These are phyloP conservation scores for Drosophila meridionalis DNA, from an alignment of 2,888 invertebrate species.

Conservation along the genomic window DNA sequence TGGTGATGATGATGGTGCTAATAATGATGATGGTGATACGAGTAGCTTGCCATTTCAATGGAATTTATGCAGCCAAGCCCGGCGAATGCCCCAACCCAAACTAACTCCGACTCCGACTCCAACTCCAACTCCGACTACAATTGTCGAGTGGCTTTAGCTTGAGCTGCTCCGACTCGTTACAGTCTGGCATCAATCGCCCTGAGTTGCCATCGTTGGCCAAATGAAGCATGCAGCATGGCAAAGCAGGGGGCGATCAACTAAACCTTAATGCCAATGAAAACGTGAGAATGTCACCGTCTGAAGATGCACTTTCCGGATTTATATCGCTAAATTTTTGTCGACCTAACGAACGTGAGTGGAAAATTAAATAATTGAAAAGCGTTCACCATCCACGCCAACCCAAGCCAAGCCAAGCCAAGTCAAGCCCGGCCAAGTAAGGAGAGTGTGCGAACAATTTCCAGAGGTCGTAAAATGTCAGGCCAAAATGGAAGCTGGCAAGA, in stretches of 20 bases:
- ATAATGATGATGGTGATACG: conserved; percentile 43
- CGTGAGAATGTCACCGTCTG: conserved; percentile 76
- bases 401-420: conserved; percentile 15
- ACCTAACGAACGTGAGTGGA: conserved; percentile 78
- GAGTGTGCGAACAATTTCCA: conserved; percentile 68
- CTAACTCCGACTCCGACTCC: conserved; percentile 15
- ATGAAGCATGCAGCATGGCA: conserved; percentile 60
- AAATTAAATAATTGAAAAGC: conserved; percentile 80
- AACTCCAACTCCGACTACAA: conserved; percentile 22
- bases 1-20: conserved; percentile 37
- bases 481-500: conserved; percentile 44
- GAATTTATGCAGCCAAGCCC: conserved; percentile 75
- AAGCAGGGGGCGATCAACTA: conserved; percentile 59
- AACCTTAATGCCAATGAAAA: conserved; percentile 78
- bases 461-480: conserved; percentile 62
- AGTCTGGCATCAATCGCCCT: conserved; percentile 65
- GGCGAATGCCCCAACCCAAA: conserved; percentile 35
- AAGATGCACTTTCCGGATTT: conserved; percentile 76
- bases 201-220: conserved; percentile 50
- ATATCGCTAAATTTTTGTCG: conserved; percentile 61
- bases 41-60: conserved; percentile 74
- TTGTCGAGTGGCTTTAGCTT: conserved; percentile 35
- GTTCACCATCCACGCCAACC: conserved; percentile 29
- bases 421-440: conserved; percentile 16
- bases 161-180: conserved; percentile 36